Base-by-base conservation (phyloP, 2,113 vertebrate species). In the Monarcha castaneiventris region DNA sequence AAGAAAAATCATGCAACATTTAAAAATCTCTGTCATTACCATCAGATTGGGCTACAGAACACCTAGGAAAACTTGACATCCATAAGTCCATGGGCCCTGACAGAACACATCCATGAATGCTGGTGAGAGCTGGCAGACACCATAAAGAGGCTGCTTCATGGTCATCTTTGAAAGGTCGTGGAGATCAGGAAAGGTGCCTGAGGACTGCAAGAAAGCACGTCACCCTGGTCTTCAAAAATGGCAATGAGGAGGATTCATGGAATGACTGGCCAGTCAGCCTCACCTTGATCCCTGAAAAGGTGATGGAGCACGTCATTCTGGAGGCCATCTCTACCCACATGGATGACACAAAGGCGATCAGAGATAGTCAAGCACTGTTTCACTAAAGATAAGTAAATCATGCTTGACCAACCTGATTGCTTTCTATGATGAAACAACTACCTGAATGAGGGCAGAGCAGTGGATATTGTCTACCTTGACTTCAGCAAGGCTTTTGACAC, bases 251-350 rank as follows among this genome's bases (percentile, higher is more conserved):
- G n/a, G 20, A 25, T 14, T 27, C 33, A 62, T 18, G 39, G 39
- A 74, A 51, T 13, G 20, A 58, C 32, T 21, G 20, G 33, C 12
- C 67, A 66, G 39, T 41, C 27, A 66, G 59, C 27, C 23, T 39
- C 1, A 2, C 12, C 52, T 51, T 1, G 0, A 52, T 30, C 29
- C 29, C 33, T 17, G n/a, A 19, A 67, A 43, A 22, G 26, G 16
- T 43, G 11, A 46, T 14, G 16, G 23, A 74, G 27, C 14, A 13
- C 19, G 29, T 59, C 33, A 67, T 74, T 81, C 61, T 39, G 9
- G 23, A 66, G 22, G 52, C 12, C 22, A 44, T 23, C 37, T 66
- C 41, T 37, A 52, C 20, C 37, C 19, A 59, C 13, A 13, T 17
- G 13, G 52, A 52, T 33, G 33, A 74, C 44, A 52, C 19, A 16